Conservation (phyloP, 2,888 invertebrate species). For the Mystacides longicornis region DNA sequence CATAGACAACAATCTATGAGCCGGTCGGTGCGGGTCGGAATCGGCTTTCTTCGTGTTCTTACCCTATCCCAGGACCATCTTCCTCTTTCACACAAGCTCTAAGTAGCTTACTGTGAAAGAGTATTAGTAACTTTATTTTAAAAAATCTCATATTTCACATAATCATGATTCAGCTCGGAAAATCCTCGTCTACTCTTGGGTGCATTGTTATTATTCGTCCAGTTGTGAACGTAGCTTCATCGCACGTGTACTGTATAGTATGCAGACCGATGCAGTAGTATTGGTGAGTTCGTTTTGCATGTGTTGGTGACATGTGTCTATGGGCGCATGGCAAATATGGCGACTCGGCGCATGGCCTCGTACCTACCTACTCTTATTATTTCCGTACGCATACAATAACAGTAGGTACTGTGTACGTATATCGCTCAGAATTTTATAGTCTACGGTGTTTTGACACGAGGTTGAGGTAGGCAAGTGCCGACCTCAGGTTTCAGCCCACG, state of each 20-base stretch:
- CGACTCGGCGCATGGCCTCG: neutral
- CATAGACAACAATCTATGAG: too few relatives aligned
- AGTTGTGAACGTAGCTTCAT: too few relatives aligned
- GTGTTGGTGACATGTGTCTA: constrained; percentile 17
- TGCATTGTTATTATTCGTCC: neutral
- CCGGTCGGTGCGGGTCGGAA: too few relatives aligned
- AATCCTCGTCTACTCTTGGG: neutral
- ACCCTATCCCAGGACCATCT: too few relatives aligned
- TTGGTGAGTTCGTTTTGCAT: neutral
- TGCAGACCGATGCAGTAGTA: neutral
- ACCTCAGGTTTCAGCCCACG: neutral
- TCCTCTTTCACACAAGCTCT: too few relatives aligned
- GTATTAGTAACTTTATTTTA: too few relatives aligned
- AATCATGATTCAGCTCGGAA: neutral
- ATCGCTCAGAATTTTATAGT: neutral
- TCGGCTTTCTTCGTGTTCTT: too few relatives aligned
- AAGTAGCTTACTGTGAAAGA: too few relatives aligned
- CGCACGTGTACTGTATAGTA: neutral
- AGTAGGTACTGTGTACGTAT: neutral
- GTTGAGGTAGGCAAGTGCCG: constrained; percentile 21
- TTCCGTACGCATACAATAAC: neutral
- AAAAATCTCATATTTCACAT: too few relatives aligned
- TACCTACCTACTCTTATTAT: too few relatives aligned
- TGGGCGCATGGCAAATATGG: neutral
- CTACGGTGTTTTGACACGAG: constrained; percentile 14